Base-by-base conservation (phyloP, 2,797 vertebrate species). In the Sebastolobus alascanus region DNA sequence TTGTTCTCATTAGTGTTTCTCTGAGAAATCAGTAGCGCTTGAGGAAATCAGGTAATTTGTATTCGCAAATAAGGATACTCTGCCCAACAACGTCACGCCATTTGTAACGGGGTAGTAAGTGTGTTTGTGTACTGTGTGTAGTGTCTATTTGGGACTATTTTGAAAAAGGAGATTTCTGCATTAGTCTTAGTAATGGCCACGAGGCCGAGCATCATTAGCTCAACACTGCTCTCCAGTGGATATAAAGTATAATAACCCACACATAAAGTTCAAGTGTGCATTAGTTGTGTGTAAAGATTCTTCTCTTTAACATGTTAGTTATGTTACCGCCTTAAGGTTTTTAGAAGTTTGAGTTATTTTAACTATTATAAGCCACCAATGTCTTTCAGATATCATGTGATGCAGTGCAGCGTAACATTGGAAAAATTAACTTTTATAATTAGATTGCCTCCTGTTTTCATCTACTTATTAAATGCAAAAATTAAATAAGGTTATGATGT, bases 1-100 rank as follows among this genome's bases (percentile, higher is more conserved):
- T 95, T 94, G 91, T 96, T 96, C 94, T 96, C 96, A 95, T 96
- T 96, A 96, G 94, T 65, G 92, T 88, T 90, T 90, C 90, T 82
- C 55, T 68, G 83, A 94, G 90, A 95, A 95, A 95, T 96, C 94
- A 95, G 95, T 89, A 88, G 93, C 75, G 89, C 95, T 94, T 92
- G 90, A 93, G 90, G 88, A 95, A 93, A 94, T 93, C 91, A 91
- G 93, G 92, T 92, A 91, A 95, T 95, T 94, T 95, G 90, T 94
- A 94, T 93, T 80, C 88, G 82, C 92, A 93, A 94, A 94, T 92
- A 93, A 92, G 92, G 89, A 93, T 82, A 82, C 81, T 83, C 82
- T 81, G 89, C 88, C 90, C 73, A 71, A 85, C 85, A 65, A 83
- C 79, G 54, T 83, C 38, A 55, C 2, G 72, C 77, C 84, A 90